These are phyloP conservation scores for Gymnopithys bicolor DNA, from an alignment of 2,797 vertebrate species.

Conservation along the genomic window DNA sequence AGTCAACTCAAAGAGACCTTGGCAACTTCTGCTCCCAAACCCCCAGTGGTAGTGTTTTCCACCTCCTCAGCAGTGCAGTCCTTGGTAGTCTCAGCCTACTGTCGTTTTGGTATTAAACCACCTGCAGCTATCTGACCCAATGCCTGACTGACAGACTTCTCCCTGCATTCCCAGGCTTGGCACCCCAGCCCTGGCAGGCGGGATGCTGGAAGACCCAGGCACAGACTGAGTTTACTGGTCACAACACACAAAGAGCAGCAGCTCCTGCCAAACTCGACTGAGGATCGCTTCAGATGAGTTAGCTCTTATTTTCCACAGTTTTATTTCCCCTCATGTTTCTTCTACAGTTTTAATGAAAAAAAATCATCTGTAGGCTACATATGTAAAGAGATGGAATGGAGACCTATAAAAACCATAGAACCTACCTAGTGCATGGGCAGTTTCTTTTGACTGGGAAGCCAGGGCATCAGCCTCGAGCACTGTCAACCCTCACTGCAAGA, in stretches of 20 bases:
- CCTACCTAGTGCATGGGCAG: rapidly evolving
- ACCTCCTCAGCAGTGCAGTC: background rate
- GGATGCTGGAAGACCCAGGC: background rate
- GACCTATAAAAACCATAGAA: background rate
- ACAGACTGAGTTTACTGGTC: background rate
- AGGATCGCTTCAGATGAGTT: background rate
- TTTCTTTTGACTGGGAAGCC: background rate
- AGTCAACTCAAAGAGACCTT: background rate
- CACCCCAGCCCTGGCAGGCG: background rate
- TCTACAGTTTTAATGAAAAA: background rate
- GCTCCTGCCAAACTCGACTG: background rate
- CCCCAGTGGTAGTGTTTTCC: rapidly evolving
- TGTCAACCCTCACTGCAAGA: rapidly evolving
- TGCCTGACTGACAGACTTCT: background rate
- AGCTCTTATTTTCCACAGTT: background rate
- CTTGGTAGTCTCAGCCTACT: background rate
- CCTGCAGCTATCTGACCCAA: background rate
- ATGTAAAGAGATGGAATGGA: background rate
- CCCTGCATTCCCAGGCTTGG: background rate
- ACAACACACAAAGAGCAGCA: background rate
- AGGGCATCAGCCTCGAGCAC: background rate
- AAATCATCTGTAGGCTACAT: background rate
- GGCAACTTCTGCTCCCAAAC: background rate
- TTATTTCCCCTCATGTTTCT: background rate
- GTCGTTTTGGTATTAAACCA: background rate